Conservation (phyloP, 2,888 invertebrate genomes). For the Agonopterix subpropinquella region DNA sequence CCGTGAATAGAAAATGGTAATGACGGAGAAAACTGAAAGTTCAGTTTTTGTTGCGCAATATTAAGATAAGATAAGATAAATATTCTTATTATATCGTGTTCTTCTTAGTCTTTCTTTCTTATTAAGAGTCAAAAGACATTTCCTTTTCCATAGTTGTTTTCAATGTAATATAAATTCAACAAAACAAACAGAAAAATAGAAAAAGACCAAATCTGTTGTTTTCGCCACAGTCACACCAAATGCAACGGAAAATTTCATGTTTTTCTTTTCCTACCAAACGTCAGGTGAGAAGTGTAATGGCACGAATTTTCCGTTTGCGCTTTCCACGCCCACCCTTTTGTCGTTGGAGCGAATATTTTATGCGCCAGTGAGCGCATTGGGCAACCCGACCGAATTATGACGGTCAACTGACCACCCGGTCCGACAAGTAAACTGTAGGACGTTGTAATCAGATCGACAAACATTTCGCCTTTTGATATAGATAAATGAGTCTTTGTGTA, state of each 20-base stretch:
- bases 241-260: slow-evolving; percentile 6
- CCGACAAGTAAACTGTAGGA: slow-evolving; percentile 36
- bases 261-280: slow-evolving; percentile 26
- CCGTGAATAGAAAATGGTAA: too few relatives aligned
- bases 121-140: too few relatives aligned
- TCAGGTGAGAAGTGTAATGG: slow-evolving; percentile 67
- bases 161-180: too few relatives aligned
- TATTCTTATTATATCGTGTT: too few relatives aligned
- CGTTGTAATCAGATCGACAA: slow-evolving; percentile 61
- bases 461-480: slow-evolving; percentile 57
- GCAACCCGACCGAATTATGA: slow-evolving; percentile 58
- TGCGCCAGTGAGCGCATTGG: slow-evolving; percentile 63
- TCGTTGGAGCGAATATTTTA: slow-evolving; percentile 58
- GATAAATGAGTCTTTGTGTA: slow-evolving; percentile 49
- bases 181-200: too few relatives aligned
- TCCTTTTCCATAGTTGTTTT: too few relatives aligned
- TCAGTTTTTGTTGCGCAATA: too few relatives aligned
- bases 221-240: background rate
- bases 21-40: too few relatives aligned
- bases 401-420: slow-evolving; percentile 69
- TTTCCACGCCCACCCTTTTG: slow-evolving; percentile 34
- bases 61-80: too few relatives aligned
- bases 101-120: too few relatives aligned
- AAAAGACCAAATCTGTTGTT: too few relatives aligned
- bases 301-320: slow-evolving; percentile 53